Evolutionary conservation across 2,888 invertebrate genomes (phyloP).

Genomic region (Chalcis sispes): DNA sequence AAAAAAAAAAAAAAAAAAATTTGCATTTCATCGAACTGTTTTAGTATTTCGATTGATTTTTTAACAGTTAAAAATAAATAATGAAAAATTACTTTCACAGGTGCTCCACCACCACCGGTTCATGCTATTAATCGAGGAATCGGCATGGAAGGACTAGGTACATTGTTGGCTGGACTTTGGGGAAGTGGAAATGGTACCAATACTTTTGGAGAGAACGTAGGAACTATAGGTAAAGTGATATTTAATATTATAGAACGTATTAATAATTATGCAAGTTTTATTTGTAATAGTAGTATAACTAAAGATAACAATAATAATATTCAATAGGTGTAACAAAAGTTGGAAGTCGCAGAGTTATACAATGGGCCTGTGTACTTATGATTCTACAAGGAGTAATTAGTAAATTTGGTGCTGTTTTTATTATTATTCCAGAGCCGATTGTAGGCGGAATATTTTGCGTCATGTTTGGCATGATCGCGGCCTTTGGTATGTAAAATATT

Average conservation of each 20-base stretch:
- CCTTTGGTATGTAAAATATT: slow-evolving; percentile 80
- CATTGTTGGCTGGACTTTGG: slow-evolving; percentile 89
- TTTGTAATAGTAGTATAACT: slow-evolving; percentile 16
- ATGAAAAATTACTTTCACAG: slow-evolving; percentile 72
- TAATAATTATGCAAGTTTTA: background rate
- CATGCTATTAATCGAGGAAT: slow-evolving; percentile 93
- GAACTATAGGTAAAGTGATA: slow-evolving; percentile 83
- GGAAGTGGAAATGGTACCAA: slow-evolving; percentile 93
- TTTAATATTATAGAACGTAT: background rate
- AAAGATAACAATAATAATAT: slow-evolving; percentile 21
- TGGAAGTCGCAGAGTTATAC: slow-evolving; percentile 88
- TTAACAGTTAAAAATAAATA: slow-evolving; percentile 16
- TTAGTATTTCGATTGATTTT: no score
- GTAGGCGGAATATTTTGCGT: slow-evolving; percentile 89
- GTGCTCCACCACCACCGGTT: slow-evolving; percentile 88
- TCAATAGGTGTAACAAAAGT: slow-evolving; percentile 78
- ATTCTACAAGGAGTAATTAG: slow-evolving; percentile 85
- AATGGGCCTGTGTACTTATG: slow-evolving; percentile 86
- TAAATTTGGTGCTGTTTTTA: slow-evolving; percentile 87
- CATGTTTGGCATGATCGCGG: slow-evolving; percentile 90
- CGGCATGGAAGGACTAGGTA: slow-evolving; percentile 90
- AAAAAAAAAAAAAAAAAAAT: no score
- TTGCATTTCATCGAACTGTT: background rate
- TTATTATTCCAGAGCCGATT: slow-evolving; percentile 88
- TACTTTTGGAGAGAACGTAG: slow-evolving; percentile 93